Evolutionary conservation across 2,797 vertebrate genomes (phyloP).

Genomic region (Lepilemur ruficaudatus): DNA sequence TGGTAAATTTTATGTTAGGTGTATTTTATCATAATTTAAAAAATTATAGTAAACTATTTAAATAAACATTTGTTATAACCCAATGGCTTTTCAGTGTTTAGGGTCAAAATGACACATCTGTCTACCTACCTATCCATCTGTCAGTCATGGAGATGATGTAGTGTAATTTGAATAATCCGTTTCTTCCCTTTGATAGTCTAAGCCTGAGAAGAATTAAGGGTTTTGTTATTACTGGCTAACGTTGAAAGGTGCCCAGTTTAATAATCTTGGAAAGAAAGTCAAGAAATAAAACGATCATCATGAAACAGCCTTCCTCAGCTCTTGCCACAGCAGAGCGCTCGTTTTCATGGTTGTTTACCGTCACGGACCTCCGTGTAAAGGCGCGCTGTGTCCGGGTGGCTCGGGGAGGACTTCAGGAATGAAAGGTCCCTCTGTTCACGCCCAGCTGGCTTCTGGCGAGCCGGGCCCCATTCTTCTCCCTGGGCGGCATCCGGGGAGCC

Average conservation of each 20-base stretch:
- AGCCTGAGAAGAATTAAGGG: background rate
- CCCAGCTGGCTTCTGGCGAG: background rate
- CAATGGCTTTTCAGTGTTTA: background rate
- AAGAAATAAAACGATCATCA: background rate
- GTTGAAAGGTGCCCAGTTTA: background rate
- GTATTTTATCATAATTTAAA: background rate
- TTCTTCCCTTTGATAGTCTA: background rate
- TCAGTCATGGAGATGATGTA: no score
- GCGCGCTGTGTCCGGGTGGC: background rate
- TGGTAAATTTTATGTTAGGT: background rate
- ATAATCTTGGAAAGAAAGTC: background rate
- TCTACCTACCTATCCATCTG: background rate
- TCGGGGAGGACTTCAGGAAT: fast-evolving
- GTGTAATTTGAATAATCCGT: background rate
- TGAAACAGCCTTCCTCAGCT: fast-evolving
- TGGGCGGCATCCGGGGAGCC: background rate
- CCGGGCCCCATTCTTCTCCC: fast-evolving
- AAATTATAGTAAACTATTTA: background rate
- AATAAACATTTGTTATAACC: background rate
- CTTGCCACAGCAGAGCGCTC: fast-evolving
- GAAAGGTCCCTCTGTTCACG: background rate
- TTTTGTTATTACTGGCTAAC: background rate
- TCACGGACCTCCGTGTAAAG: fast-evolving
- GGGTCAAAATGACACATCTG: background rate
- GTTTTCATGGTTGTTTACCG: fast-evolving